phyloP scores from a whole-genome alignment of 2,113 vertebrate genomes.

The Psittacus erithacus region DNA sequence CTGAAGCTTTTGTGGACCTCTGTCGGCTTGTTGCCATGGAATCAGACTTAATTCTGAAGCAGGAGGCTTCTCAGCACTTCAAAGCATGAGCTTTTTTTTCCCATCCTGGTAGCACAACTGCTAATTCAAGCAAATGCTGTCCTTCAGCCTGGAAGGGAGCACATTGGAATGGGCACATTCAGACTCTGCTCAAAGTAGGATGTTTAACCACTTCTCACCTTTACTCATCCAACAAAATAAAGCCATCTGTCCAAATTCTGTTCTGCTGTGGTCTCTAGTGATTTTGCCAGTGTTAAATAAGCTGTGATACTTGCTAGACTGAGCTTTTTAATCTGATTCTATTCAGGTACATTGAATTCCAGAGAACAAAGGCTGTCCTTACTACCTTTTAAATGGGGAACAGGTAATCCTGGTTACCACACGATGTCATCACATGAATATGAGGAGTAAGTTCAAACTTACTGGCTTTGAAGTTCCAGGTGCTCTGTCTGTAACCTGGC shows the following conservation, averaged over 20 bases:
- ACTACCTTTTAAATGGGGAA: neutral
- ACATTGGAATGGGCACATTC: neutral
- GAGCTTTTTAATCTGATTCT: neutral
- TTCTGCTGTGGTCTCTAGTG: neutral
- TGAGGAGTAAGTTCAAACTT: neutral
- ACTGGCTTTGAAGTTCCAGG: neutral
- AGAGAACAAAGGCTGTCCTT: neutral
- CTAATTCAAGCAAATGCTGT: neutral
- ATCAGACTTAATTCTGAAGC: conserved; percentile 35
- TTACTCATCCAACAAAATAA: neutral
- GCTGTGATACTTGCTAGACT: neutral
- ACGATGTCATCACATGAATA: neutral
- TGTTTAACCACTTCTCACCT: neutral
- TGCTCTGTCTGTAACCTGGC: conserved; percentile 1
- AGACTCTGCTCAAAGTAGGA: neutral
- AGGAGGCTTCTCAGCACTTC: conserved; percentile 16
- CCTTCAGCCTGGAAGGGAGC: neutral
- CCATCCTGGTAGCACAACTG: neutral
- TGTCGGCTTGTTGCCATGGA: conserved; percentile 52
- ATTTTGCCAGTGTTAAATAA: neutral
- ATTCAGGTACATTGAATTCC: neutral
- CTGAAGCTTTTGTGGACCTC: conserved; percentile 36
- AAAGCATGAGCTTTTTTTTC: conserved; percentile 33
- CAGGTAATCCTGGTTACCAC: neutral
- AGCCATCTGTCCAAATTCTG: neutral